phyloP scores from a whole-genome alignment of 2,888 invertebrate genomes.

The Euplexia lucipara region DNA sequence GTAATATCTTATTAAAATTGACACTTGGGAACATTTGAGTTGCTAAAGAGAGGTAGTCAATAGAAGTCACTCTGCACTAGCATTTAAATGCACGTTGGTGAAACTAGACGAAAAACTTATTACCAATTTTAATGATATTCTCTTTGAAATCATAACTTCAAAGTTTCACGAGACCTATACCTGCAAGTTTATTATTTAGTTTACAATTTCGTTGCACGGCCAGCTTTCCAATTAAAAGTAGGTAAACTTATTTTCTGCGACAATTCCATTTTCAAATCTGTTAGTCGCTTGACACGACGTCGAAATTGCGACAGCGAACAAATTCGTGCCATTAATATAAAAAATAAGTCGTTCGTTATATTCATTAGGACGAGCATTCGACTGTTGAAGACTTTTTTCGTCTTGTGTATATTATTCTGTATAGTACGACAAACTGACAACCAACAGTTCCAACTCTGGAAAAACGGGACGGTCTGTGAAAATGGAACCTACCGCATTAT shows the following conservation, averaged over 20 bases:
- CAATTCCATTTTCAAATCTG: conserved; percentile 55
- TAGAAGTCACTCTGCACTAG: conserved; percentile 32
- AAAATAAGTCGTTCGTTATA: conserved; percentile 46
- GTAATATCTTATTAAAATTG: conserved; percentile 65
- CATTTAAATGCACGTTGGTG: conserved; percentile 36
- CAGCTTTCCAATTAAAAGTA: conserved; percentile 53
- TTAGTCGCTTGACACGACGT: conserved; percentile 40
- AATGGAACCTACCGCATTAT: conserved; percentile 47
- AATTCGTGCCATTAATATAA: conserved; percentile 40
- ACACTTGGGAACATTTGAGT: conserved; percentile 39
- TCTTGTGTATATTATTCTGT: conserved; percentile 16
- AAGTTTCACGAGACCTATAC: conserved; percentile 21
- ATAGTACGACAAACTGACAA: conserved; percentile 1
- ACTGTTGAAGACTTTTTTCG: conserved; percentile 21
- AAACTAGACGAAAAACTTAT: conserved; percentile 46
- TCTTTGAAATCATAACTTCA: conserved; percentile 43
- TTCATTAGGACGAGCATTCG: conserved; percentile 31
- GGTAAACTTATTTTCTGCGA: conserved; percentile 49
- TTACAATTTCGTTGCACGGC: conserved; percentile 11
- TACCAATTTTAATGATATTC: conserved; percentile 33
- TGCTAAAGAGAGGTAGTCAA: conserved; percentile 25
- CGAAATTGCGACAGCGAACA: conserved; percentile 32
- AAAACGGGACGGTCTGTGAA: conserved; percentile 24
- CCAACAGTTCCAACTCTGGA: conserved; percentile 6
- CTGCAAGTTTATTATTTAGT: conserved; percentile 37